Evolutionary conservation across 2,888 invertebrate genomes (phyloP).

Genomic region (Heliothis peltigera): DNA sequence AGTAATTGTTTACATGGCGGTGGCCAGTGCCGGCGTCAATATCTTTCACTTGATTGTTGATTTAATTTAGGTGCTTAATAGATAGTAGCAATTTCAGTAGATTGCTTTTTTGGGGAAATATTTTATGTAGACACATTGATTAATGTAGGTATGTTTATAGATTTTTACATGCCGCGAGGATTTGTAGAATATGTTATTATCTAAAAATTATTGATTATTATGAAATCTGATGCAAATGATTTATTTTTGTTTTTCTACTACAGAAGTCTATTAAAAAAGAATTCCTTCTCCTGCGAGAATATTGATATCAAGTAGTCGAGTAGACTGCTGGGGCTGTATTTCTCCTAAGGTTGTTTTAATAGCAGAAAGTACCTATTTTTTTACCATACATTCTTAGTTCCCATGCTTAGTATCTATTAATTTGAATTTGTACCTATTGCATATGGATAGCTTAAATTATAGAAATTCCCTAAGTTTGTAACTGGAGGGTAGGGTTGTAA

Average conservation of each 20-base stretch:
- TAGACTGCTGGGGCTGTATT: too few relatives aligned
- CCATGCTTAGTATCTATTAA: too few relatives aligned
- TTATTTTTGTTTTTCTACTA: too few relatives aligned
- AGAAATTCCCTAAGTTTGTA: too few relatives aligned
- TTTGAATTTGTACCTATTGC: too few relatives aligned
- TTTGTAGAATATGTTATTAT: too few relatives aligned
- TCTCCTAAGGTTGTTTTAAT: not conserved
- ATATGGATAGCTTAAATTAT: too few relatives aligned
- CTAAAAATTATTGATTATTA: not conserved
- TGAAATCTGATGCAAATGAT: constrained; percentile 10
- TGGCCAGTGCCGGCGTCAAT: constrained; percentile 37
- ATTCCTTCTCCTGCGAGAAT: not conserved
- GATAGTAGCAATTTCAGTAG: not conserved
- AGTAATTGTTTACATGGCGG: constrained; percentile 71
- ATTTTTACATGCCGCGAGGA: too few relatives aligned
- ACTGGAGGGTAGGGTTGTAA: too few relatives aligned
- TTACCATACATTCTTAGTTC: too few relatives aligned
- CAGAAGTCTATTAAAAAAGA: not conserved
- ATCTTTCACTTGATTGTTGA: constrained; percentile 55
- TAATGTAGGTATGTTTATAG: too few relatives aligned
- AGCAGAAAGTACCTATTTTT: not conserved
- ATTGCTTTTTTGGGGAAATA: constrained; percentile 1
- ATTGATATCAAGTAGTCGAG: not conserved
- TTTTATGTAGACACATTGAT: not conserved
- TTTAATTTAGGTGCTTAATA: constrained; percentile 37